phyloP scores from a whole-genome alignment of 2,113 vertebrate genomes.

The Blennius ocellaris region DNA sequence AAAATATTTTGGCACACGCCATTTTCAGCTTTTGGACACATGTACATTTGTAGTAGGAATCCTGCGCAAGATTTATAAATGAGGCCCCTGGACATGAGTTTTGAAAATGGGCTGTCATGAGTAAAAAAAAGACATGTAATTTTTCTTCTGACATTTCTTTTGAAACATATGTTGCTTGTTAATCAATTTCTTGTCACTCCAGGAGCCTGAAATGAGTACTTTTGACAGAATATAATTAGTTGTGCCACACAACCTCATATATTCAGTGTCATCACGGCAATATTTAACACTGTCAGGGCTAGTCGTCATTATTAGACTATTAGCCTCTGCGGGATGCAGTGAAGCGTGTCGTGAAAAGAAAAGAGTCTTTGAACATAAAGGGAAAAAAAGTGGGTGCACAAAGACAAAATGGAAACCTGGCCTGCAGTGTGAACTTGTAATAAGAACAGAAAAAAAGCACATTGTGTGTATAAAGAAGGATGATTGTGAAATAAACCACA shows the following conservation, averaged over 20 bases:
- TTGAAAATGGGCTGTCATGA: background rate
- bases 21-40: no score
- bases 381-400: background rate
- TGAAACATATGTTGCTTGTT: background rate
- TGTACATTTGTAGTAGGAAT: no score
- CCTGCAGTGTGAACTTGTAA: background rate
- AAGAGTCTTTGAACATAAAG: background rate
- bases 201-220: background rate
- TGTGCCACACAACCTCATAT: slow-evolving; percentile 17
- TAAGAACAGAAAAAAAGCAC: background rate
- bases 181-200: slow-evolving; percentile 7
- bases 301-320: slow-evolving; percentile 20
- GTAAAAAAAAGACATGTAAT: no score
- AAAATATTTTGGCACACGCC: no score
- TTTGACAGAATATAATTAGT: slow-evolving; percentile 5
- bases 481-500: background rate
- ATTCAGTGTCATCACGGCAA: background rate
- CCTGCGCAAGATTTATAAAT: no score
- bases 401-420: background rate
- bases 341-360: background rate
- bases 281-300: slow-evolving; percentile 21
- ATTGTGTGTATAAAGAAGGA: background rate
- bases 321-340: slow-evolving; percentile 6
- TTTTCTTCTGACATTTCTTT: background rate
- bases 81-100: background rate